Percentiles rank a stretch among this genome's conserved stretches.
Conservation (phyloP, 2,797 vertebrate genomes). For the Psittacula echo region DNA sequence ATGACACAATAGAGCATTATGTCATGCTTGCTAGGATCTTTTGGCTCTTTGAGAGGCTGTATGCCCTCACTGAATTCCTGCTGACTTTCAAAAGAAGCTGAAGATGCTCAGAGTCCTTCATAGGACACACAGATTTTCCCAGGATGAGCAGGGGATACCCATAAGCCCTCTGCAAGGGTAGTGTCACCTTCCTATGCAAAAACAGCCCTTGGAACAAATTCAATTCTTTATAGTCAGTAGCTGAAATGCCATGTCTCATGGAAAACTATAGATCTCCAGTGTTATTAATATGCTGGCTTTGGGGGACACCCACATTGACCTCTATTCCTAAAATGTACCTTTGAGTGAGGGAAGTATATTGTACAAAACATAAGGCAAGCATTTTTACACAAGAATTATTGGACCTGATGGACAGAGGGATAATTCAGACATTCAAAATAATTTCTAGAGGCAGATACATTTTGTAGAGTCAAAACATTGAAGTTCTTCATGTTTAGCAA, state of each 20-base stretch:
- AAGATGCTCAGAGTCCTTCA: not conserved
- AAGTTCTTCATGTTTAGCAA: slow-evolving; percentile 4
- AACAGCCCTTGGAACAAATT: slow-evolving; percentile 49
- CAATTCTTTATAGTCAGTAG: slow-evolving; percentile 31
- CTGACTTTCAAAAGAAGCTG: not conserved
- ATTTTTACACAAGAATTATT: not conserved
- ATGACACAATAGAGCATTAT: not conserved
- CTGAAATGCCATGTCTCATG: slow-evolving; percentile 30
- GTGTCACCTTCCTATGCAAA: slow-evolving; percentile 52
- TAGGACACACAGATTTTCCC: not conserved
- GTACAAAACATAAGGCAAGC: not conserved
- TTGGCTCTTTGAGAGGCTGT: not conserved
- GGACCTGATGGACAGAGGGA: not conserved
- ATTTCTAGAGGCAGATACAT: slow-evolving; percentile 10
- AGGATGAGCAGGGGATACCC: not conserved
- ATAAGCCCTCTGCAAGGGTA: slow-evolving; percentile 34
- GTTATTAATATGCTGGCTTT: slow-evolving; percentile 63
- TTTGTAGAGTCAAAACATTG: not conserved
- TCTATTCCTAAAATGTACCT: slow-evolving; percentile 37
- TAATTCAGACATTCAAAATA: slow-evolving; percentile 10
- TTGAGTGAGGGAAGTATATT: slow-evolving; percentile 1
- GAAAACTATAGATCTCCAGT: slow-evolving; percentile 43
- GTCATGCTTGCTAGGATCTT: not conserved
- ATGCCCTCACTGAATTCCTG: not conserved
- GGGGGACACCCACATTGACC: not conserved